phyloP scores from a whole-genome alignment of 2,797 vertebrate species.

The Dicrostonyx torquatus region DNA sequence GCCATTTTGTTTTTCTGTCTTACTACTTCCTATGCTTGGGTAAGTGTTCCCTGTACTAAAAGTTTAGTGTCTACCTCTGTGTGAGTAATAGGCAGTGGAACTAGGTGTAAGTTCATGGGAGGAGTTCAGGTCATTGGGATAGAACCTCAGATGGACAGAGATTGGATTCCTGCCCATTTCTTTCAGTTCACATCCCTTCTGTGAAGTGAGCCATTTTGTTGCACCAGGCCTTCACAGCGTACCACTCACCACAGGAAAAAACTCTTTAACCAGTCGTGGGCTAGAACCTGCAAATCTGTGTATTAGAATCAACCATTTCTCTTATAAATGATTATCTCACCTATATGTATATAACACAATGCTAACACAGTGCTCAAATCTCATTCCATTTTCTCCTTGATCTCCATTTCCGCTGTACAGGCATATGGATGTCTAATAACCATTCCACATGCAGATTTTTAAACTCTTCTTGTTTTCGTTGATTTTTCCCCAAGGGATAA shows the following conservation, averaged over 20 bases:
- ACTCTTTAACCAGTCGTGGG: not conserved
- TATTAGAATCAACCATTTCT: not conserved
- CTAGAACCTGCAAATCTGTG: not conserved
- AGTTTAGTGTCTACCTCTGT: not conserved
- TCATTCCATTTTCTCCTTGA: not conserved
- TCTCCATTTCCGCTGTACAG: not conserved
- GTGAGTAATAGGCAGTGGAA: not conserved
- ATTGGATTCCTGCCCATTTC: no score
- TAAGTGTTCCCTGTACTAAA: not conserved
- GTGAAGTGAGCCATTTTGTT: not conserved
- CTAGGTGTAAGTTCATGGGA: fast-evolving
- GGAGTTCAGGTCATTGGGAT: not conserved
- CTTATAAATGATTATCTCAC: not conserved
- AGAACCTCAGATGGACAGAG: not conserved
- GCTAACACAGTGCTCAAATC: not conserved
- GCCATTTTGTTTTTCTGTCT: not conserved
- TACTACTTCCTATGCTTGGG: not conserved
- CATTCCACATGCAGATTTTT: not conserved
- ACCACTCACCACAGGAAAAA: not conserved
- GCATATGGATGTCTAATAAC: not conserved
- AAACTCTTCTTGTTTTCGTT: not conserved
- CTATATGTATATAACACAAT: not conserved
- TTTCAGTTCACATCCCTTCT: not conserved
- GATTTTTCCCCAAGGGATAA: not conserved
- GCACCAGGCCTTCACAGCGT: no score